Base-by-base conservation (phyloP, 2,113 vertebrate species). In the Cichladusa arquata region DNA sequence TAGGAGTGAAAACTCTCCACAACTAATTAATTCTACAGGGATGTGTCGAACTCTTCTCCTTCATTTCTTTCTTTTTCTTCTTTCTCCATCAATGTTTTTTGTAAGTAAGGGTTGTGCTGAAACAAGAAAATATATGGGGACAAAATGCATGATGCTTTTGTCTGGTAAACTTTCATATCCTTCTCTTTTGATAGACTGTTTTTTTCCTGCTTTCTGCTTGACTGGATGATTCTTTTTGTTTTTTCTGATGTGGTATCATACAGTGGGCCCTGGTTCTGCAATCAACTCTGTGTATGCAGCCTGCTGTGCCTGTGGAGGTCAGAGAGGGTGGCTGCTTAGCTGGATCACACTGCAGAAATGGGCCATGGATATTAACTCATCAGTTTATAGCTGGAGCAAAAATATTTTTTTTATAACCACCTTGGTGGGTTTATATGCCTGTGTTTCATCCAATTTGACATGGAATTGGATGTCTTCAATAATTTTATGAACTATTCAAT, bases 21-120 rank as follows among this genome's bases (percentile, higher is more conserved):
- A 97, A 93, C 96, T 98, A 98, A 98, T 98, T 98, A 97, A 98
- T 98, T 98, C 97, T 98, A 72, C 65, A 66, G 83, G 87, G 88
- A 81, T 42, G 67, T 3, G 12, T 66, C 19, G 18, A 67, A 72
- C 44, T 57, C 53, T 44, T 69, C 16, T 65, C 19, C 85, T 77
- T 58, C 84, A 4, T 84, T 33, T 54, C 6, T 57, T 40, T 23
- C 23, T 51, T 31, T 72, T 62, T 40, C 66, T 29, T 5, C 15
- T 77, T 73, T 42, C 15, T 64, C 19, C 42, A 47, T 61, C 34
- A 6, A 70, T 81, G 20, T 50, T 84, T 70, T 60, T 28, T 19
- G 9, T 66, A 76, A 64, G 23, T 34, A 84, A 71, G 40, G 5
- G 19, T 38, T 76, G 19, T 61, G 29, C 14, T 78, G 73, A 81